A percentile compares a stretch with the other conserved stretches of the same genome.
Evolutionary conservation across 2,113 vertebrate species (phyloP).

Genomic region (Maccullochella peelii): DNA sequence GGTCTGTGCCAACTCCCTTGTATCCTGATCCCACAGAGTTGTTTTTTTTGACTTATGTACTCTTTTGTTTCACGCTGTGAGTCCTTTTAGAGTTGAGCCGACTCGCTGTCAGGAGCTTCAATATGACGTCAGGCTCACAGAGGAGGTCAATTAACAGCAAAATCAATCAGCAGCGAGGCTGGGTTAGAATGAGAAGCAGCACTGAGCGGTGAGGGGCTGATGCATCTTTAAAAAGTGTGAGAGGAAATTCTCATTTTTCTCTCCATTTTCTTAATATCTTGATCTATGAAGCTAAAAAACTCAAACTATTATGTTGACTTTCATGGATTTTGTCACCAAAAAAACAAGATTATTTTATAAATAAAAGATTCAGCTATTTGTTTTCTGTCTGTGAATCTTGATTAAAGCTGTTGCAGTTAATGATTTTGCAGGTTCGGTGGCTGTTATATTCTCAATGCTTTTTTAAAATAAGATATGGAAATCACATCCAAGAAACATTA

Average conservation of each 20-base stretch:
- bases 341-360: background rate
- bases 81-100: conserved; percentile 33
- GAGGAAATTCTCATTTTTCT: background rate
- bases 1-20: conserved; percentile 12
- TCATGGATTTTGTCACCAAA: background rate
- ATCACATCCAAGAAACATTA: background rate
- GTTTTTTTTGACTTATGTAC: conserved; percentile 37
- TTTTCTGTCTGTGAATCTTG: background rate
- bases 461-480: background rate
- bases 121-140: conserved; percentile 37
- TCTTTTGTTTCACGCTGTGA: conserved; percentile 51
- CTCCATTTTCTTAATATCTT: background rate
- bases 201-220: conserved; percentile 5
- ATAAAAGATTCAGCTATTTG: background rate
- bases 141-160: conserved; percentile 59
- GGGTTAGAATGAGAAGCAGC: conserved; percentile 29
- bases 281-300: background rate
- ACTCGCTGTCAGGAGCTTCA: conserved; percentile 37
- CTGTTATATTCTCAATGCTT: background rate
- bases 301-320: background rate
- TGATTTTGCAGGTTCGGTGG: conserved; percentile 1
- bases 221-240: conserved; percentile 8
- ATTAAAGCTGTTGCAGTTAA: conserved; percentile 9
- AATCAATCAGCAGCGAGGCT: conserved; percentile 55
- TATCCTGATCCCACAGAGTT: conserved; percentile 39